Conservation (phyloP, 2,113 vertebrate species). For the Ameiurus melas region DNA sequence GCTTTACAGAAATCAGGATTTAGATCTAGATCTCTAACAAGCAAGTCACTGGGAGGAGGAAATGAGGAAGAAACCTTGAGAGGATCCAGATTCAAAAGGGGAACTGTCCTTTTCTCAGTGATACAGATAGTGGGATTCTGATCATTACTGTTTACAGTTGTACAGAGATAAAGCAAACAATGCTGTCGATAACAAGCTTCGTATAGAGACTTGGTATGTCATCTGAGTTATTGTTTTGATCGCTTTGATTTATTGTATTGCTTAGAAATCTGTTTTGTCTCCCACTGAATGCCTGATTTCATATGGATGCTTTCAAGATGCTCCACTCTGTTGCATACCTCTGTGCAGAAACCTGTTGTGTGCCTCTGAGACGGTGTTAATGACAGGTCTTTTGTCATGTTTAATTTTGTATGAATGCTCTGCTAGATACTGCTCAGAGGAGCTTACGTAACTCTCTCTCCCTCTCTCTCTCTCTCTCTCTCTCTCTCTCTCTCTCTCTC, state of each 20-base stretch:
- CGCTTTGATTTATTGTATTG: neutral
- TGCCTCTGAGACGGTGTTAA: constrained; percentile 6
- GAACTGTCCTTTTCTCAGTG: neutral
- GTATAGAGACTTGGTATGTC: constrained; percentile 62
- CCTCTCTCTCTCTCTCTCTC: neutral
- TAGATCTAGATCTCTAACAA: neutral
- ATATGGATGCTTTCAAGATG: constrained; percentile 49
- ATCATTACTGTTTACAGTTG: neutral
- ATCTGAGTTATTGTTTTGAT: constrained; percentile 66
- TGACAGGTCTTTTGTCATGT: constrained; percentile 40
- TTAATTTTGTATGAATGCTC: constrained; percentile 32
- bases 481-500: neutral
- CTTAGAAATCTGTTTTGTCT: constrained; percentile 67
- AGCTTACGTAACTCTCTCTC: constrained; percentile 40
- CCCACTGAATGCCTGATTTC: constrained; percentile 63
- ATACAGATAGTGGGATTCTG: neutral
- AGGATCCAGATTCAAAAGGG: neutral
- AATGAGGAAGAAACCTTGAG: neutral
- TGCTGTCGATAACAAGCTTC: constrained; percentile 35
- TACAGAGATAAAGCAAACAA: neutral
- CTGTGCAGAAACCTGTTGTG: constrained; percentile 22
- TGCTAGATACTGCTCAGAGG: constrained; percentile 15
- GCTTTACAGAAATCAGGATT: constrained; percentile 4
- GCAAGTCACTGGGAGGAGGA: neutral
- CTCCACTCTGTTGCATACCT: constrained; percentile 41